Evolutionary conservation across 2,888 invertebrate species (phyloP).

Genomic region (Oscheius sp.): DNA sequence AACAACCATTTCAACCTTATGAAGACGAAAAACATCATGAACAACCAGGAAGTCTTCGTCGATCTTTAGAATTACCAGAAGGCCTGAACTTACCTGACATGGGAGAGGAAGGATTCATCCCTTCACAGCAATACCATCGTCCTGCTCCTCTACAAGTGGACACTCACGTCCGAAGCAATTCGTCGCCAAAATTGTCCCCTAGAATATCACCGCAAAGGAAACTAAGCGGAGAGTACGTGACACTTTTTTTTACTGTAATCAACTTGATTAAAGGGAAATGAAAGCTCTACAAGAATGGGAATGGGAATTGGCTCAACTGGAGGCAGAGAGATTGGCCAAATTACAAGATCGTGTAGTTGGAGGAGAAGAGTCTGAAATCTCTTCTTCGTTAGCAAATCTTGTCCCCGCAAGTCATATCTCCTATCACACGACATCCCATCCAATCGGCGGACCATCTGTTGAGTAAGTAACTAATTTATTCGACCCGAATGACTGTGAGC

Average conservation of each 20-base stretch:
- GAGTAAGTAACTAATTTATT: conserved; percentile 18
- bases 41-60: neutral
- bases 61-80: conserved; percentile 7
- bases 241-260: neutral
- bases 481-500: conserved; percentile 10
- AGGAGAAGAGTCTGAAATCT: conserved; percentile 49
- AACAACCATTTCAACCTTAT: neutral
- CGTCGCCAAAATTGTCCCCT: conserved; percentile 9
- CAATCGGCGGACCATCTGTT: neutral
- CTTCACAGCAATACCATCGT: neutral
- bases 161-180: neutral
- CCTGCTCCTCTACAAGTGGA: neutral
- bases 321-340: conserved; percentile 51
- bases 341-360: conserved; percentile 48
- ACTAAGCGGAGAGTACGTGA: conserved; percentile 13
- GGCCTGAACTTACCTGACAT: neutral
- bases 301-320: conserved; percentile 46
- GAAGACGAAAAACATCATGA: neutral
- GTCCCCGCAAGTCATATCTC: conserved; percentile 50
- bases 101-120: conserved; percentile 1
- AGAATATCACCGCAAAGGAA: conserved; percentile 13
- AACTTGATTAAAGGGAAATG: conserved; percentile 42
- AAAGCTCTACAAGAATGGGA: conserved; percentile 54
- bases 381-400: conserved; percentile 40
- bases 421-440: conserved; percentile 34